These are phyloP conservation scores for Drosophila ustulata DNA, from an alignment of 2,888 invertebrate genomes.

Conservation along the genomic window DNA sequence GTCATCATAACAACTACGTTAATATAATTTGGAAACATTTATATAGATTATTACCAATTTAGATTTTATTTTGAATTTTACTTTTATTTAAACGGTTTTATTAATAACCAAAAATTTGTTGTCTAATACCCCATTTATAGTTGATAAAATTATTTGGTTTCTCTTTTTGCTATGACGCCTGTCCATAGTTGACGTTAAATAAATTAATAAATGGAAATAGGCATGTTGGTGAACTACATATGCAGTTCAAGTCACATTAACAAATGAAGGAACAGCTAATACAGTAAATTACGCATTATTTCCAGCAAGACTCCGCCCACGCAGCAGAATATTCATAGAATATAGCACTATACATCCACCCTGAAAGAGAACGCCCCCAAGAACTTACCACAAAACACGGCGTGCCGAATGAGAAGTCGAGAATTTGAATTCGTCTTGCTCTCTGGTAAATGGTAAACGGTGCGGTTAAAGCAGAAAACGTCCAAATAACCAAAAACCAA, in stretches of 20 bases:
- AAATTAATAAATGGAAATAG: background rate
- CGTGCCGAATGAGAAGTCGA: conserved; percentile 62
- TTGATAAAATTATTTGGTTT: too few species aligned
- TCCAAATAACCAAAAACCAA: conserved; percentile 31
- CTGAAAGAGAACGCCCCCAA: conserved; percentile 62
- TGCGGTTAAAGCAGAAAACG: conserved; percentile 68
- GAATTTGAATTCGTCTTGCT: conserved; percentile 67
- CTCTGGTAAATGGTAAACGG: conserved; percentile 69
- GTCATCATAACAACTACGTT: too few species aligned
- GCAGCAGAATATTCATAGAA: conserved; percentile 45
- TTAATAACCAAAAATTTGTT: too few species aligned
- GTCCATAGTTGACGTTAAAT: too few species aligned
- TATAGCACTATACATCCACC: conserved; percentile 29
- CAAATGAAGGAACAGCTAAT: conserved; percentile 40
- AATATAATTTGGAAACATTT: too few species aligned
- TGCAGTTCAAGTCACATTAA: conserved; percentile 14
- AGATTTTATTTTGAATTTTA: too few species aligned
- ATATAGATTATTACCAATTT: too few species aligned
- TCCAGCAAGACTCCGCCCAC: conserved; percentile 60
- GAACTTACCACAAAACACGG: conserved; percentile 67
- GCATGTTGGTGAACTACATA: background rate
- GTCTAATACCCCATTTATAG: too few species aligned
- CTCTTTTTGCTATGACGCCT: too few species aligned
- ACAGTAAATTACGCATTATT: conserved; percentile 54
- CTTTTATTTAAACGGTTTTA: too few species aligned